Evolutionary conservation across 2,113 vertebrate genomes (phyloP), one percentile per base, ranked within the genome.

Genomic region (Rhinolophus ferrumequinum): DNA sequence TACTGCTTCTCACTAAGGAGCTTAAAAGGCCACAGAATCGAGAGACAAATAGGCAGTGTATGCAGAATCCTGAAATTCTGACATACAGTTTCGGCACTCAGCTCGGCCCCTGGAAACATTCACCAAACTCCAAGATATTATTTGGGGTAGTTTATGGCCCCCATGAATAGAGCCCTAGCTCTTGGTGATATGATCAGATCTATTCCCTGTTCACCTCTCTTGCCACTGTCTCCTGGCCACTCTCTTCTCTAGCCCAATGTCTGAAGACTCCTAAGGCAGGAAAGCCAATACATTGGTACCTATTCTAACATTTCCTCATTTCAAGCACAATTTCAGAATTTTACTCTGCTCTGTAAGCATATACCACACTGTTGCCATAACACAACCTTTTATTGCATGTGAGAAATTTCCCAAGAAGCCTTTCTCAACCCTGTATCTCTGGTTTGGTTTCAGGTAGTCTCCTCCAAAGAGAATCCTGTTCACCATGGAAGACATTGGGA

Each of bases 391-490:
- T 33, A 44, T 11, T 62, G n/a, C 19, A 67, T 67, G 66, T 82
- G 41, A 67, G 5, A 94, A 41, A n/a, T 79, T 60, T 89, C 11
- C 85, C 18, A 62, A 30, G 30, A 64, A 85, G 26, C 6, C 8
- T 69, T 88, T 76, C 41, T 91, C 8, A 96, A 58, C 62, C 3
- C 19, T 52, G 15, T 89, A n/a, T 28, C 13, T 95, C 76, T 90
- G 35, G 2, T 89, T 94, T 79, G 56, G 8, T 93, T 96, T 81
- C 60, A 96, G 95, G 24, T 79, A 52, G 54, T 66, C 90, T 76
- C 13, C 16, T 90, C 14, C 18, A 73, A 73, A 76, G 47, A 44
- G 22, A 81, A 56, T 70, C 28, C 28, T 80, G 14, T 33, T 85
- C 12, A 76, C 33, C 8, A 24, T 9, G 12, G 69, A 79, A 90